Percentiles rank a stretch among this genome's conserved stretches.
Evolutionary conservation across 2,888 invertebrate genomes (phyloP).

Genomic region (Stenodera caucasica): DNA sequence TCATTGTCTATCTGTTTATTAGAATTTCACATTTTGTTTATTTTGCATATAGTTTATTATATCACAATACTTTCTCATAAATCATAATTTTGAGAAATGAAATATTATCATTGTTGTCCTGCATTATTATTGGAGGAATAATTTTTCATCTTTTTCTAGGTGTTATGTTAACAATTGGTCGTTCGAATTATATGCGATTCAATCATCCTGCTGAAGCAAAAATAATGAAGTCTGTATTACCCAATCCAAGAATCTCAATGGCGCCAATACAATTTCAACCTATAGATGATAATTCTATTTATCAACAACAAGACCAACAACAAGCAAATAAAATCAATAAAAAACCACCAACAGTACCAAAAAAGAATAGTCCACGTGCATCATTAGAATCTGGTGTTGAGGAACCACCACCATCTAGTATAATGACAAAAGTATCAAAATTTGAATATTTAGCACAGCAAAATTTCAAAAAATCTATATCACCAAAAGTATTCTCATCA

Average conservation of each 20-base stretch:
- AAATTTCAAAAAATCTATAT: constrained; percentile 62
- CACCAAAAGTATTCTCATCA: constrained; percentile 81
- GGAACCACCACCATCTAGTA: constrained; percentile 61
- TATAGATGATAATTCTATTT: constrained; percentile 30
- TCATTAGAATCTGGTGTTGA: constrained; percentile 56
- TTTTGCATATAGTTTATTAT: background rate
- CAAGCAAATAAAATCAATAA: constrained; percentile 51
- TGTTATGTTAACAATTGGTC: constrained; percentile 88
- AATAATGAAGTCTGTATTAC: constrained; percentile 81
- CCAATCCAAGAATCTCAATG: constrained; percentile 76
- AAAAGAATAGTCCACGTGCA: constrained; percentile 56
- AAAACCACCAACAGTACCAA: constrained; percentile 68
- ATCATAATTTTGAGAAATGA: background rate
- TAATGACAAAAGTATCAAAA: constrained; percentile 77
- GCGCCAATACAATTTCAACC: constrained; percentile 71
- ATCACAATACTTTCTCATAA: background rate
- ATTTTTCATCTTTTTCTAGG: constrained; percentile 59
- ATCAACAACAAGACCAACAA: background rate
- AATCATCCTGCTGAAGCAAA: constrained; percentile 90
- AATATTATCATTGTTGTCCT: background rate
- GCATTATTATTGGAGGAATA: too few species aligned
- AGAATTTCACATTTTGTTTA: too few species aligned
- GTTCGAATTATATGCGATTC: constrained; percentile 89
- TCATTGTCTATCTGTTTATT: too few species aligned
- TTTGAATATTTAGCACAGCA: constrained; percentile 76